Evolutionary conservation across 2,888 invertebrate species (phyloP).

Genomic region (Troglohyphantes excavatus): DNA sequence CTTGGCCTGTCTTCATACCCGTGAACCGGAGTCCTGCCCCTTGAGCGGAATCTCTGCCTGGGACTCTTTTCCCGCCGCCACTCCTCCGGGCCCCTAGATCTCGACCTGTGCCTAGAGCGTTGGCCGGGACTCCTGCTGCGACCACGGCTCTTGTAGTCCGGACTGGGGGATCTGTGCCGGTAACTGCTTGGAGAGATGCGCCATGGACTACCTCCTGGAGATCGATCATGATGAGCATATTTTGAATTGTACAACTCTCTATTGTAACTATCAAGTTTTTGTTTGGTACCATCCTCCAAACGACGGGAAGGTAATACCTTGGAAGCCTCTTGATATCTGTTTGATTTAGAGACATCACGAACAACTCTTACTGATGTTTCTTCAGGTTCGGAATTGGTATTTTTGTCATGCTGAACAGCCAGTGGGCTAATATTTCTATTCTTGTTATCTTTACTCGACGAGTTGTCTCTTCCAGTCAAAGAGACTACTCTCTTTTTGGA

Average conservation of each 20-base stretch:
- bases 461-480: too few relatives aligned
- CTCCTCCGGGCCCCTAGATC: neutral
- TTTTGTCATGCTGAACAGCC: too few relatives aligned
- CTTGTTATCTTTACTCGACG: too few relatives aligned
- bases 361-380: too few relatives aligned
- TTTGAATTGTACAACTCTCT: neutral
- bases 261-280: neutral
- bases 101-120: neutral
- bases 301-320: neutral
- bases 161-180: too few relatives aligned
- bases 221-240: neutral
- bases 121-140: neutral
- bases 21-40: neutral
- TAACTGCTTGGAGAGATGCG: neutral
- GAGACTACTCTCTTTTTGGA: neutral
- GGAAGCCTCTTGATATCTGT: neutral
- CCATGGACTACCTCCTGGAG: neutral
- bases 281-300: neutral
- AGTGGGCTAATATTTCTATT: too few relatives aligned
- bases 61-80: neutral
- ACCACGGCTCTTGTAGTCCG: neutral
- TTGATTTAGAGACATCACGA: too few relatives aligned
- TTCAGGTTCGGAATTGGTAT: too few relatives aligned
- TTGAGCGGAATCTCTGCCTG: neutral
- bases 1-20: too few relatives aligned